Conservation (phyloP, 2,888 invertebrate species). For the Andrena dorsata region DNA sequence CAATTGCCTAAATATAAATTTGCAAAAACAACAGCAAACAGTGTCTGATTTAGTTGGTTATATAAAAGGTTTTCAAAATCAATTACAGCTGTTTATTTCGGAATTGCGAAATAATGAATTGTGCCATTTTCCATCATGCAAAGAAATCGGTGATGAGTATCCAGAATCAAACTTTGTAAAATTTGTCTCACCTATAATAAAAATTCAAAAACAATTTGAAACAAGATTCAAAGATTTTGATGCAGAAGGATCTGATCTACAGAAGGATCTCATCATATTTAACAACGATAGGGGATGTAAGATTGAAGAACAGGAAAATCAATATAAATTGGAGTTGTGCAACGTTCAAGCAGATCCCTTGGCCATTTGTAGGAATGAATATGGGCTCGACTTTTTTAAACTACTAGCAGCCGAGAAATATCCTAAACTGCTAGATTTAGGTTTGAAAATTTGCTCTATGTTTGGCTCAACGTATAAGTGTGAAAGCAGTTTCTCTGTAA, state of each 20-base stretch:
- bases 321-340: neutral
- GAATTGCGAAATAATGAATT: conserved; percentile 9
- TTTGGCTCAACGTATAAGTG: neutral
- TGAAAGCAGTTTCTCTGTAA: neutral
- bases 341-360: neutral
- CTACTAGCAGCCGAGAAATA: neutral
- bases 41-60: neutral
- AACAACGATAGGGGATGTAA: neutral
- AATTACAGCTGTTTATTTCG: neutral
- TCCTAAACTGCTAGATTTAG: neutral
- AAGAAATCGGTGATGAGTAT: neutral
- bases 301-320: neutral
- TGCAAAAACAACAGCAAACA: conserved; percentile 5
- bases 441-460: neutral
- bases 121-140: neutral
- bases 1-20: neutral
- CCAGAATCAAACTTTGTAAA: neutral
- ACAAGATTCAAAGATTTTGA: neutral
- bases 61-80: neutral
- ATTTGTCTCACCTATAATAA: neutral
- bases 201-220: conserved; percentile 11
- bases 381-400: neutral
- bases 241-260: too few relatives aligned
- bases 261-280: neutral
- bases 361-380: neutral